Percentiles rank a stretch among this genome's conserved stretches.
Evolutionary conservation across 1,140 invertebrate genomes (phyloP).

Genomic region (Zaprionus kolodkinae): DNA sequence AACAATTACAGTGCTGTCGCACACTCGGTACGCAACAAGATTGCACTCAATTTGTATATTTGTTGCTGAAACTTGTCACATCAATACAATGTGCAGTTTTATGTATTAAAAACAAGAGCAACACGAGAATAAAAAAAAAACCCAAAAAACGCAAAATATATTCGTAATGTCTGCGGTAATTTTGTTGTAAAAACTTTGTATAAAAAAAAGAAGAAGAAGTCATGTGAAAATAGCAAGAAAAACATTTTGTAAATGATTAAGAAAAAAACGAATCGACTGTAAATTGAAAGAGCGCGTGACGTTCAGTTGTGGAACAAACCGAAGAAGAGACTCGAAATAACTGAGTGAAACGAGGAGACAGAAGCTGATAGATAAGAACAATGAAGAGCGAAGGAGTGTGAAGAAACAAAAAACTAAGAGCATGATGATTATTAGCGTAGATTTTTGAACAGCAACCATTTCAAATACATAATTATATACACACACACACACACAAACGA

Average conservation of each 20-base stretch:
- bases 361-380: slow-evolving; percentile 23
- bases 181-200: slow-evolving; percentile 71
- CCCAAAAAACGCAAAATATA: slow-evolving; percentile 15
- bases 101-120: slow-evolving; percentile 41
- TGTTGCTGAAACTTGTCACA: slow-evolving; percentile 23
- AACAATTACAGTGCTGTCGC: slow-evolving; percentile 1
- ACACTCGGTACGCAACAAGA: slow-evolving; percentile 24
- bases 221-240: slow-evolving; percentile 32
- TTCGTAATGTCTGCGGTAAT: slow-evolving; percentile 49
- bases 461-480: slow-evolving; percentile 51
- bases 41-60: slow-evolving; percentile 18
- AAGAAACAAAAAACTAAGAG: slow-evolving; percentile 37
- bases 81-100: slow-evolving; percentile 11
- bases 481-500: slow-evolving; percentile 30
- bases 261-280: slow-evolving; percentile 62
- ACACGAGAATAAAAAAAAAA: slow-evolving; percentile 32
- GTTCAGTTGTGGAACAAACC: slow-evolving; percentile 38
- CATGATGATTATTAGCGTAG: slow-evolving; percentile 55
- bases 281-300: slow-evolving; percentile 52
- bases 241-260: slow-evolving; percentile 73
- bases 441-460: slow-evolving; percentile 62
- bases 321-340: slow-evolving; percentile 23
- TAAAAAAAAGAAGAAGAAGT: slow-evolving; percentile 58
- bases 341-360: slow-evolving; percentile 14
- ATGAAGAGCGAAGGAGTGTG: slow-evolving; percentile 8